A percentile compares a stretch with the other conserved stretches of the same genome.
Evolutionary conservation across 2,113 vertebrate genomes (phyloP).

Genomic region (Aptenodytes patagonicus): DNA sequence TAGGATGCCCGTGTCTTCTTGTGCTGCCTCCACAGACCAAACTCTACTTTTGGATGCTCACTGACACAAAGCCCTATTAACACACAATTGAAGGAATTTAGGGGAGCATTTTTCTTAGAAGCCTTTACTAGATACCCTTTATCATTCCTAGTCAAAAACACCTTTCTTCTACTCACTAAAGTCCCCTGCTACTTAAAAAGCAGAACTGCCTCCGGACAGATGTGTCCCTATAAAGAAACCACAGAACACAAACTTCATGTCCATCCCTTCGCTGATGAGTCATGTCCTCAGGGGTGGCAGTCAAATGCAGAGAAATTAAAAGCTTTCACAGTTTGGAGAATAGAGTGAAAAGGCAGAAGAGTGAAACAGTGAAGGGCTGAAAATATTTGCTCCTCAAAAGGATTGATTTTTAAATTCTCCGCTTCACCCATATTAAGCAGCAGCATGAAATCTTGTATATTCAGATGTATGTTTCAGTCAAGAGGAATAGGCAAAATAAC

Average conservation of each 20-base stretch:
- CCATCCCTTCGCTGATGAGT: neutral
- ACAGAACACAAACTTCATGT: neutral
- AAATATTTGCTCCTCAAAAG: neutral
- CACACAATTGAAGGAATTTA: neutral
- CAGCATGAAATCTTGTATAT: neutral
- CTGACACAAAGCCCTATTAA: neutral
- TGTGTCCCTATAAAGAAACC: slow-evolving; percentile 1
- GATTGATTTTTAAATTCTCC: neutral
- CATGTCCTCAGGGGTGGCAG: neutral
- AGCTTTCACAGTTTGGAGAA: neutral
- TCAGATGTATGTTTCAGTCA: neutral
- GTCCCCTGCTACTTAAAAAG: slow-evolving; percentile 29
- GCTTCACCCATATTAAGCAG: neutral
- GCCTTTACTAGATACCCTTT: neutral
- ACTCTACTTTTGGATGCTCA: neutral
- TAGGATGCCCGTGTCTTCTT: neutral
- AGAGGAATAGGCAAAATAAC: neutral
- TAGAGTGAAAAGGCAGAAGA: neutral
- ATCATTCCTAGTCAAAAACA: neutral
- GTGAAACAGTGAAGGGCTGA: neutral
- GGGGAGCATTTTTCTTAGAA: neutral
- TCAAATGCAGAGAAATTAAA: neutral
- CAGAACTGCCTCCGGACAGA: slow-evolving; percentile 30
- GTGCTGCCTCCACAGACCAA: neutral
- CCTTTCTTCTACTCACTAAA: slow-evolving; percentile 10